phyloP scores from a whole-genome alignment of 1,140 invertebrate genomes.

The Drosophila lowei region DNA sequence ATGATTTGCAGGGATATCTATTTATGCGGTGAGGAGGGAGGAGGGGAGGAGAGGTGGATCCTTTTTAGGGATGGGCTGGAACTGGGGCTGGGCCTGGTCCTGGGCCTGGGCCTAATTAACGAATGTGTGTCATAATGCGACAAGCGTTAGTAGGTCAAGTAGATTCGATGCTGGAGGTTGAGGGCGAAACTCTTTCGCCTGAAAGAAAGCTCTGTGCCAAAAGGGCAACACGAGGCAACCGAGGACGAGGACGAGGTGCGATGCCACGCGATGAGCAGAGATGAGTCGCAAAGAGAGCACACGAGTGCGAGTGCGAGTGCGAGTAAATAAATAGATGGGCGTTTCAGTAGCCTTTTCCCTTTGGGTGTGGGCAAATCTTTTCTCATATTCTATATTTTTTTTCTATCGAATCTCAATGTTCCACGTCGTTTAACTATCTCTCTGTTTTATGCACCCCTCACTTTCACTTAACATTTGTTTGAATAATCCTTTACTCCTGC shows the following conservation, averaged over 20 bases:
- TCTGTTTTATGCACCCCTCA: constrained; percentile 47
- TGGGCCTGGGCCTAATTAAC: constrained; percentile 69
- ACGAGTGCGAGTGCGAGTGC: constrained; percentile 35
- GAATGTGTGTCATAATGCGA: constrained; percentile 80
- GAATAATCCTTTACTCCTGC: constrained; percentile 27
- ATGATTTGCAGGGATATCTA: constrained; percentile 5
- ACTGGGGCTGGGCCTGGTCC: constrained; percentile 7
- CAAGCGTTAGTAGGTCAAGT: constrained; percentile 79
- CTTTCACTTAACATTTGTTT: constrained; percentile 40
- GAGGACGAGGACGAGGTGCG: constrained; percentile 27
- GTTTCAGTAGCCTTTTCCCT: constrained; percentile 43
- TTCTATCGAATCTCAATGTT: constrained; percentile 44
- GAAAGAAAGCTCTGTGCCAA: constrained; percentile 27
- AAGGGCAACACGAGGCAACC: constrained; percentile 24
- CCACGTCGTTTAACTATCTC: constrained; percentile 12
- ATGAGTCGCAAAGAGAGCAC: constrained; percentile 31
- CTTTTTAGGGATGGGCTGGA: constrained; percentile 1
- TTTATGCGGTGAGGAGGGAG: neutral
- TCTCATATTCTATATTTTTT: constrained; percentile 25
- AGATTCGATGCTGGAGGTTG: constrained; percentile 66
- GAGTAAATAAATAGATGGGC: constrained; percentile 72
- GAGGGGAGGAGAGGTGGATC: constrained; percentile 17
- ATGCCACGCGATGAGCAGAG: constrained; percentile 28
- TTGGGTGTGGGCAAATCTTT: constrained; percentile 34
- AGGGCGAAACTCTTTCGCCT: constrained; percentile 53